Conservation (phyloP, 2,797 vertebrate genomes). For the Xiphophorus birchmanni region DNA sequence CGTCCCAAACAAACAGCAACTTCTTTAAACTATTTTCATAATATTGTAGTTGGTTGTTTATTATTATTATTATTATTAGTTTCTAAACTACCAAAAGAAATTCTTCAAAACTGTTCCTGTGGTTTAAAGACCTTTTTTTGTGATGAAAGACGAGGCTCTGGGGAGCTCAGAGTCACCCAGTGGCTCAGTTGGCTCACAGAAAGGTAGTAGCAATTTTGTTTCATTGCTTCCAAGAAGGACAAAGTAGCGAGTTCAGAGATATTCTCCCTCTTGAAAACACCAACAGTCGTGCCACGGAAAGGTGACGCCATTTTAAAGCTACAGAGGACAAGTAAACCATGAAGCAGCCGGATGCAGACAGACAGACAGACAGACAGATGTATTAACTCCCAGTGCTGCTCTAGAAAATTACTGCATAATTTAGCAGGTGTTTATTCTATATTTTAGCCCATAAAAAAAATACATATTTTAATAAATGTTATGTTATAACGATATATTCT, state of each 20-base stretch:
- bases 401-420: neutral
- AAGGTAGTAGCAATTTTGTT: neutral
- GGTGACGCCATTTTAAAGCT: neutral
- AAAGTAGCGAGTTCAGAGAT: neutral
- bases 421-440: neutral
- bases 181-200: neutral
- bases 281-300: neutral
- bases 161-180: neutral
- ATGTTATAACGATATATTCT: too few species aligned
- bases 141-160: neutral
- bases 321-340: neutral
- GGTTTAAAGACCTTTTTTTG: neutral
- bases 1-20: neutral
- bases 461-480: too few species aligned
- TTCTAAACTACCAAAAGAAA: neutral
- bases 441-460: neutral
- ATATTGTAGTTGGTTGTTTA: too few species aligned
- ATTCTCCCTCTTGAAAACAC: neutral
- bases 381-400: neutral
- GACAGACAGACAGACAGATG: neutral
- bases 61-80: neutral
- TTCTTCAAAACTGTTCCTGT: neutral
- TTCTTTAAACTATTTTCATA: neutral
- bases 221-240: neutral
- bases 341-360: neutral